Conservation (phyloP, 2,113 vertebrate genomes). For the Myotis brandtii region DNA sequence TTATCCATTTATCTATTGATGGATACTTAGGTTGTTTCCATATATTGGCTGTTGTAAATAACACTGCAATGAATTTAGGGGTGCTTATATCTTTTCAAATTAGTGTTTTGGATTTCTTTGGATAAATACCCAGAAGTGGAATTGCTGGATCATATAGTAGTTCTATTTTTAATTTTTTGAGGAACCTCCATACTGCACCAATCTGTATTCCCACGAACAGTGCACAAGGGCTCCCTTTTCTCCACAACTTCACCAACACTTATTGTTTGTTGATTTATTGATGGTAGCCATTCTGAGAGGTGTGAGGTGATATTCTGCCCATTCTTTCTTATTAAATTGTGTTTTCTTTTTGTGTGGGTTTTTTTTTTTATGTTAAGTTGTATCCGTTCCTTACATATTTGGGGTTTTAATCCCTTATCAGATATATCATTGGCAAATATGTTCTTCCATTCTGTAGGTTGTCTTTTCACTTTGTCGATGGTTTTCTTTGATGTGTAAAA, state of each 20-base stretch:
- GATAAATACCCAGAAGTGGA: not conserved
- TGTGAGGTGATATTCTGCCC: not conserved
- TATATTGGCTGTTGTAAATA: not conserved
- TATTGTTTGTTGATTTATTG: not conserved
- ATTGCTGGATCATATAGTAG: not conserved
- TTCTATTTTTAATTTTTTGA: not conserved
- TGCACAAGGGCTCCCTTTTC: not conserved
- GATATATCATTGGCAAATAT: not conserved
- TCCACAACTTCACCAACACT: not conserved
- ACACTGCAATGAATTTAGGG: not conserved
- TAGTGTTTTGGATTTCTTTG: not conserved
- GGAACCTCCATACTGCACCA: not conserved
- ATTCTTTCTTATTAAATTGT: not conserved
- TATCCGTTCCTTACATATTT: not conserved
- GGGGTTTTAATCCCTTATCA: not conserved
- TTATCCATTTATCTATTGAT: not conserved
- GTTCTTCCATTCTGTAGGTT: not conserved
- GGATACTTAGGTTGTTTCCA: not conserved
- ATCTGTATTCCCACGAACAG: not conserved
- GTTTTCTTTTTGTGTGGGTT: not conserved
- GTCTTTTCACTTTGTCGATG: not conserved
- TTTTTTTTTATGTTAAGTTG: not conserved
- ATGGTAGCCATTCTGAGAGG: not conserved
- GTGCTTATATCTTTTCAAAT: not conserved
- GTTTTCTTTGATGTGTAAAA: not conserved